A percentile compares a stretch with the other conserved stretches of the same genome.
These are phyloP conservation scores for Neosalanx taihuensis DNA, from an alignment of 2,797 vertebrate genomes.

Conservation along the genomic window DNA sequence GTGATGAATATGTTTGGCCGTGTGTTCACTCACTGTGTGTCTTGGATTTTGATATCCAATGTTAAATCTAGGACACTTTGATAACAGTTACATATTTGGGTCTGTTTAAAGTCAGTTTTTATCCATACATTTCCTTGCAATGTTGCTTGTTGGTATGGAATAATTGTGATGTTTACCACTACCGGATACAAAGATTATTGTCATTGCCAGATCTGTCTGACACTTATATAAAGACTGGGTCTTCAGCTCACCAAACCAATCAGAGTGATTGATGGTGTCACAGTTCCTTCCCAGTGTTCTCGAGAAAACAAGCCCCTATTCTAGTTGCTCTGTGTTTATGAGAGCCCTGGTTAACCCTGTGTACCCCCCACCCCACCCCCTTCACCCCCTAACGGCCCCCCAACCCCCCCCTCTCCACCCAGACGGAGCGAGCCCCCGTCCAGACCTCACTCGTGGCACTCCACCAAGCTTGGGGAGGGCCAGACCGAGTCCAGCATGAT, in stretches of 20 bases:
- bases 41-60: too few species aligned
- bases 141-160: background rate
- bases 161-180: too few species aligned
- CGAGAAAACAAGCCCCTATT: background rate
- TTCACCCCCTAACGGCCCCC: conserved; percentile 3
- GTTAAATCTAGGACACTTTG: too few species aligned
- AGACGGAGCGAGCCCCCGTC: conserved; percentile 80
- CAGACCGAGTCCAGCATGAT: conserved; percentile 82
- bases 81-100: too few species aligned
- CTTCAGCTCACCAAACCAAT: background rate
- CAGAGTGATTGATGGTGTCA: background rate
- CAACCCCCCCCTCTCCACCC: conserved; percentile 17
- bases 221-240: too few species aligned
- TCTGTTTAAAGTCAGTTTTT: too few species aligned
- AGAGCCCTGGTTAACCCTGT: background rate
- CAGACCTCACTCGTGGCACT: conserved; percentile 94
- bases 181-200: too few species aligned
- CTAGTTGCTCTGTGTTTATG: background rate
- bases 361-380: background rate
- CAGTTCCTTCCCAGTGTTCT: background rate
- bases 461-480: conserved; percentile 77
- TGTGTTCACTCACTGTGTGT: background rate
- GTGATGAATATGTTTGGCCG: background rate
- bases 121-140: background rate
- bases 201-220: too few species aligned